A percentile compares a stretch with the other conserved stretches of the same genome.
Conservation (phyloP, 2,113 vertebrate species). For the Ophthalmolycus amberensis region DNA sequence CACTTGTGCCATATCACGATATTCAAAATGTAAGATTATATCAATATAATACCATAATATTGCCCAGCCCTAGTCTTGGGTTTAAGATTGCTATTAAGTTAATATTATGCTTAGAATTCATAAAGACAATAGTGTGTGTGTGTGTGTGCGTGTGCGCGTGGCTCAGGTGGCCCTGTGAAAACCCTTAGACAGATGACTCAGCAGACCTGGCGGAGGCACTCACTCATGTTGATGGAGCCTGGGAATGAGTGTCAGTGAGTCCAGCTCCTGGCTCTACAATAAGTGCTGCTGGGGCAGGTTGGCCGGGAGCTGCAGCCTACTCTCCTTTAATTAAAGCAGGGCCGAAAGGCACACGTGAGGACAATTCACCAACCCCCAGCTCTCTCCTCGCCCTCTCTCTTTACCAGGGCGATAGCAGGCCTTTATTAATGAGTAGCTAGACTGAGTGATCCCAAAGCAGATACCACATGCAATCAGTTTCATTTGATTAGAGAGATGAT, state of each 20-base stretch:
- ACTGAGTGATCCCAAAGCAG: constrained; percentile 35
- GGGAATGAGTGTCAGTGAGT: constrained; percentile 56
- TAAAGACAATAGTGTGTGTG: not conserved
- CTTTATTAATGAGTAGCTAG: constrained; percentile 53
- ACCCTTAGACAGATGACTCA: constrained; percentile 76
- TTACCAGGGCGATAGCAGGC: not conserved
- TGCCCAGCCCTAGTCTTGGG: not conserved
- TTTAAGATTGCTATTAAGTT: not conserved
- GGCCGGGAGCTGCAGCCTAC: constrained; percentile 48
- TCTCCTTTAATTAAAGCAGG: constrained; percentile 73
- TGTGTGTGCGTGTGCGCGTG: not conserved
- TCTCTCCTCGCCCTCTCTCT: not conserved
- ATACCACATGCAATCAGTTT: constrained; percentile 29
- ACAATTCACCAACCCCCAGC: constrained; percentile 34
- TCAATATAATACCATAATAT: not conserved
- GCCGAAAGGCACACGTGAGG: constrained; percentile 40
- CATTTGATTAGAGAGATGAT: constrained; percentile 28
- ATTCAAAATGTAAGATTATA: not conserved
- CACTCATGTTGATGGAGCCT: constrained; percentile 72
- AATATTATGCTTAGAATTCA: not conserved
- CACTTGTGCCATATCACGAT: not conserved
- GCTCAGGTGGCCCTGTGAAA: constrained; percentile 58
- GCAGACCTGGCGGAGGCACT: constrained; percentile 60
- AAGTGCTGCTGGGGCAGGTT: constrained; percentile 61
- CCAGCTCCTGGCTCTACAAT: constrained; percentile 46